A percentile compares a stretch with the other conserved stretches of the same genome.
Evolutionary conservation across 2,113 vertebrate species (phyloP).

Genomic region (Clarias macrocephalus): DNA sequence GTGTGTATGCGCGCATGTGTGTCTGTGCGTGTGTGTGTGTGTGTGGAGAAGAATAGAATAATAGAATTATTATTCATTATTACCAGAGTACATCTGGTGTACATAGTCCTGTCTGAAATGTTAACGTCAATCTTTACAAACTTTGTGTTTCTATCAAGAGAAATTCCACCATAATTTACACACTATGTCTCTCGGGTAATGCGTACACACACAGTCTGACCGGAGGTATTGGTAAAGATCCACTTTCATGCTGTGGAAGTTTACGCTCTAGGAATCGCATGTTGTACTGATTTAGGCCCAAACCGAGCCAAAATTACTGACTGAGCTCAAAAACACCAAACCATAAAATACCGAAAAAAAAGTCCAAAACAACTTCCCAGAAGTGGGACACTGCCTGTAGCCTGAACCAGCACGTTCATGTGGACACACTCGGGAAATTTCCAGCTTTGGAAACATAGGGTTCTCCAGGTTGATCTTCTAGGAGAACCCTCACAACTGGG

Average conservation of each 20-base stretch:
- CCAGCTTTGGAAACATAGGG: neutral
- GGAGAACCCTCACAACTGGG: neutral
- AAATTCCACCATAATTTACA: neutral
- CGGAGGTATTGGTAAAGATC: slow-evolving; percentile 3
- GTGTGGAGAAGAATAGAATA: neutral
- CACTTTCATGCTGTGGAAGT: neutral
- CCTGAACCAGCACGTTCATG: too few species aligned
- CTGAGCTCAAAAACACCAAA: neutral
- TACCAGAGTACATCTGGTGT: neutral
- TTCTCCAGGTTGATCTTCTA: neutral
- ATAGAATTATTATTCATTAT: neutral
- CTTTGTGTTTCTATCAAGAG: neutral
- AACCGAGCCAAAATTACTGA: slow-evolving; percentile 5
- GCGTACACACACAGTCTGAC: neutral
- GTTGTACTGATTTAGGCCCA: neutral
- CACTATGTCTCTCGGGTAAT: neutral
- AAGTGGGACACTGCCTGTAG: neutral
- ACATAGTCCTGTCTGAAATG: neutral
- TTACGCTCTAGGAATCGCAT: neutral
- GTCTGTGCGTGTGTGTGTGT: neutral
- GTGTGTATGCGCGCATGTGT: too few species aligned
- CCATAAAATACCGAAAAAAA: neutral
- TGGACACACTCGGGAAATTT: neutral
- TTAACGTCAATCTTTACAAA: neutral
- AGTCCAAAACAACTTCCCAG: neutral